phyloP scores from a whole-genome alignment of 2,888 invertebrate genomes.

The Standfussiana lucernea region DNA sequence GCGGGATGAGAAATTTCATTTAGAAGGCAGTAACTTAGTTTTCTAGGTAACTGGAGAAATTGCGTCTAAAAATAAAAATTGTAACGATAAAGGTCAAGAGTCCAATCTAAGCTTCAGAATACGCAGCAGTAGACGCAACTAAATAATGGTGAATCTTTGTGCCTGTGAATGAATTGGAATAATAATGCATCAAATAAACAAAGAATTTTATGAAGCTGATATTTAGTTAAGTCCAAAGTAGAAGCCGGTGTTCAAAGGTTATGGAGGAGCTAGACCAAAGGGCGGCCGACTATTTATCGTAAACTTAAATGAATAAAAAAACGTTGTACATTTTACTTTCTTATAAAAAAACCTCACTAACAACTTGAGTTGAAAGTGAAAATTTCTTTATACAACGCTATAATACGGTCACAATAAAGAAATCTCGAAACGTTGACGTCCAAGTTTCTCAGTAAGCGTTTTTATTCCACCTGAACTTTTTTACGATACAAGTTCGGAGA shows the following conservation, averaged over 20 bases:
- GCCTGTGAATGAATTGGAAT: conserved; percentile 9
- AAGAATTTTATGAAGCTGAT: background rate
- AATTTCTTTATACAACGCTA: conserved; percentile 41
- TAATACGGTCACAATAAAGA: conserved; percentile 57
- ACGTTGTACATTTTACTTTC: background rate
- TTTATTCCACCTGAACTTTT: conserved; percentile 75
- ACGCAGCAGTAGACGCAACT: background rate
- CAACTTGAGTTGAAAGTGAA: conserved; percentile 10
- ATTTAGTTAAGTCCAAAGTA: background rate
- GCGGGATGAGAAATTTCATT: conserved; percentile 56
- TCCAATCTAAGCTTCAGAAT: conserved; percentile 12
- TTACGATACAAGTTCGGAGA: conserved; percentile 76
- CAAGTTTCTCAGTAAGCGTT: conserved; percentile 65
- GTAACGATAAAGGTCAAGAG: conserved; percentile 47
- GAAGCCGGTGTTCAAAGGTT: background rate
- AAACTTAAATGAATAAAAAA: conserved; percentile 15
- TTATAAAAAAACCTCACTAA: conserved; percentile 5
- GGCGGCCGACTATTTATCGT: background rate
- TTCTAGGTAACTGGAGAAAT: conserved; percentile 42
- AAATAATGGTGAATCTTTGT: conserved; percentile 12
- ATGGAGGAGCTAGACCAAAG: background rate
- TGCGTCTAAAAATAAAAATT: conserved; percentile 43
- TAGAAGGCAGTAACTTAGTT: conserved; percentile 51
- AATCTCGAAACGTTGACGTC: conserved; percentile 61
- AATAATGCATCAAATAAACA: background rate